Evolutionary conservation across 2,888 invertebrate genomes (phyloP).

Genomic region (Epinotia ramella): DNA sequence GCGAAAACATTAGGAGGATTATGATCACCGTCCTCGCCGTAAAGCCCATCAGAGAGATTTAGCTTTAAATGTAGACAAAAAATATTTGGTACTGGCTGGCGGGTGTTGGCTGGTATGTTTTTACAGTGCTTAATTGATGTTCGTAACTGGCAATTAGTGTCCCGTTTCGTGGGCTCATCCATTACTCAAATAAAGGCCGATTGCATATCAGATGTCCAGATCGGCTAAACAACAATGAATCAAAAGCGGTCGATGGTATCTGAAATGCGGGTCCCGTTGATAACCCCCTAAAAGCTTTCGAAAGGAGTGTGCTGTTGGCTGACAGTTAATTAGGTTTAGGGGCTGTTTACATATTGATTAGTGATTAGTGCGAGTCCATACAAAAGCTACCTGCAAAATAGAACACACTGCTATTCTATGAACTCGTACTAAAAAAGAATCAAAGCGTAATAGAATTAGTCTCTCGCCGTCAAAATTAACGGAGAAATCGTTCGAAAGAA

Average conservation of each 20-base stretch:
- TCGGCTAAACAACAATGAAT: conserved; percentile 38
- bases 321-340: not conserved
- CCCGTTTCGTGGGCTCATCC: conserved; percentile 12
- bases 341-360: no score
- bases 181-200: conserved; percentile 29
- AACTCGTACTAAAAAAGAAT: no score
- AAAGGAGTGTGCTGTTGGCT: not conserved
- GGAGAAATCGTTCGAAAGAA: not conserved
- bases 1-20: no score
- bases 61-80: not conserved
- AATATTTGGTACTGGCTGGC: not conserved
- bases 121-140: conserved; percentile 12
- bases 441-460: no score
- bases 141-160: conserved; percentile 25
- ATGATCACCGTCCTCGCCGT: no score
- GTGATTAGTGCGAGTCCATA: no score
- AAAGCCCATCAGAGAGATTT: not conserved
- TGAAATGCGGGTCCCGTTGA: conserved; percentile 15
- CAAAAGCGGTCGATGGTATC: conserved; percentile 7
- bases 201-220: conserved; percentile 22
- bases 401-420: no score
- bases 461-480: not conserved
- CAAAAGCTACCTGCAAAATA: no score
- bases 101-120: not conserved
- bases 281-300: not conserved